Evolutionary conservation across 2,888 invertebrate genomes (phyloP).

Genomic region (Cistogaster globosa): DNA sequence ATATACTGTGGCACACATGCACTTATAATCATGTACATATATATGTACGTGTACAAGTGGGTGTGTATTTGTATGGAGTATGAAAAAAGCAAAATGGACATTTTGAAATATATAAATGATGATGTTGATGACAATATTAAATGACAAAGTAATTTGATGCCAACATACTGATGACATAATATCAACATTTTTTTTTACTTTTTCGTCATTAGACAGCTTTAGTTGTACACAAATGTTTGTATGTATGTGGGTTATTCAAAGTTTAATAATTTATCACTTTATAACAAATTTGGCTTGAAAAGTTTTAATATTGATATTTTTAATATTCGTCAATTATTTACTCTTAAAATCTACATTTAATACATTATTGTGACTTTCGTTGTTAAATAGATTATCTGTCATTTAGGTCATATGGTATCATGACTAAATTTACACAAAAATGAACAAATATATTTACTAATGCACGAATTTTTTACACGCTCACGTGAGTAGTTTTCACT

Average conservation of each 20-base stretch:
- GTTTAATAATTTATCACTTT: background rate
- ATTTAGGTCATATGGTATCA: too few species aligned
- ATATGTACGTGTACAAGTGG: too few species aligned
- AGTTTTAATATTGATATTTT: background rate
- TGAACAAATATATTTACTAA: too few species aligned
- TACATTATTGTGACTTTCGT: too few species aligned
- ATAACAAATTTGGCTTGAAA: background rate
- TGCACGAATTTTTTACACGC: too few species aligned
- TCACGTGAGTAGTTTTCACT: too few species aligned
- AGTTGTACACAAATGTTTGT: background rate
- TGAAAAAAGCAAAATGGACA: conserved; percentile 6
- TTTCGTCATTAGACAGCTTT: background rate
- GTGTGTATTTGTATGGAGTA: background rate
- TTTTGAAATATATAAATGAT: conserved; percentile 41
- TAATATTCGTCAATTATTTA: too few species aligned
- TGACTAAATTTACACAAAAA: too few species aligned
- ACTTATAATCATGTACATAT: too few species aligned
- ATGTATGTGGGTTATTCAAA: background rate
- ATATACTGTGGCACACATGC: background rate
- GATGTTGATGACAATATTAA: conserved; percentile 63
- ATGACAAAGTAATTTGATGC: conserved; percentile 65
- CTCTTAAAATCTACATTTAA: too few species aligned
- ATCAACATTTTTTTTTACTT: background rate
- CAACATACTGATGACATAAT: conserved; percentile 56
- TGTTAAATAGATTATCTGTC: too few species aligned